phyloP scores from a whole-genome alignment of 1,140 invertebrate species.

The Globodera ellingtonae region DNA sequence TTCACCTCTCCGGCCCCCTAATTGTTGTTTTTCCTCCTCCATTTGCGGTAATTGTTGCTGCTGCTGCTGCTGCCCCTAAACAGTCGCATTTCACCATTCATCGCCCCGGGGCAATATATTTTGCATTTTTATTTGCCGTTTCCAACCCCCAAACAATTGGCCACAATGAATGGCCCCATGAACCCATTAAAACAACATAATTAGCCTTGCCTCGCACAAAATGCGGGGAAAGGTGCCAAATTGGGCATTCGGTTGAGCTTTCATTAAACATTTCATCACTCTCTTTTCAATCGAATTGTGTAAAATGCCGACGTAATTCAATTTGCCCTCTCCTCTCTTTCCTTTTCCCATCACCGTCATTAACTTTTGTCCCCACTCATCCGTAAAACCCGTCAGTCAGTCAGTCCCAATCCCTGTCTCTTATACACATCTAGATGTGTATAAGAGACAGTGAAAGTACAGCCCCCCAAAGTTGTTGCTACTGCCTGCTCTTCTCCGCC shows the following conservation, averaged over 20 bases:
- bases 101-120: background rate
- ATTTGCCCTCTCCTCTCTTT: background rate
- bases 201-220: background rate
- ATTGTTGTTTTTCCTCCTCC: background rate
- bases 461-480: background rate
- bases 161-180: background rate
- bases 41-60: background rate
- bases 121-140: background rate
- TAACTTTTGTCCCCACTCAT: background rate
- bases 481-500: background rate
- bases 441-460: too few species aligned
- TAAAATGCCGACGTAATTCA: background rate
- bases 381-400: background rate
- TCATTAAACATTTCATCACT: background rate
- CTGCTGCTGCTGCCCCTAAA: too few species aligned
- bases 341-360: background rate
- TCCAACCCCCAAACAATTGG: background rate
- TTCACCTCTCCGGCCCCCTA: background rate
- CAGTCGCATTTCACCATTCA: too few species aligned
- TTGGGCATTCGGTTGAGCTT: background rate
- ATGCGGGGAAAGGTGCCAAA: background rate
- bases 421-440: too few species aligned
- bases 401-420: constrained; percentile 19
- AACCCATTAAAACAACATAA: background rate
- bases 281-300: background rate